Conservation (phyloP, 2,113 vertebrate genomes). For the Hassar affinis region DNA sequence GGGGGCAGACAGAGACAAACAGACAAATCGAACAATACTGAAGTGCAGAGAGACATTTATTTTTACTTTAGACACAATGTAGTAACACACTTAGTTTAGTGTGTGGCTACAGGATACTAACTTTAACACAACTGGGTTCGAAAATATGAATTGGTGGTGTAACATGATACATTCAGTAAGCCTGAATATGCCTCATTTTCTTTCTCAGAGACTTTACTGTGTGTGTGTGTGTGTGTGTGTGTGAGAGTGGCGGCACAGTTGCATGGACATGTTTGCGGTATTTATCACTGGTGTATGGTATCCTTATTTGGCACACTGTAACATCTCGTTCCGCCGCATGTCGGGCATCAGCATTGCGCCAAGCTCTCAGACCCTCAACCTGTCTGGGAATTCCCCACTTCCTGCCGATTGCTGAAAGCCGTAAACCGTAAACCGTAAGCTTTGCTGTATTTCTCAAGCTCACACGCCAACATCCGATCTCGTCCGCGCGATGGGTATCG, state of each 20-base stretch:
- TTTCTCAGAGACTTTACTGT: background rate
- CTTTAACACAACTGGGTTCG: background rate
- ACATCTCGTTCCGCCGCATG: background rate
- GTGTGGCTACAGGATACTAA: background rate
- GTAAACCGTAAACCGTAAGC: background rate
- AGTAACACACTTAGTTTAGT: background rate
- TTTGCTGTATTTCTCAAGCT: background rate
- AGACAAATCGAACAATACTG: background rate
- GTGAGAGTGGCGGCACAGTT: background rate
- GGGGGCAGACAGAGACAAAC: background rate
- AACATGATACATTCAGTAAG: background rate
- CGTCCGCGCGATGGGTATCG: too few species aligned
- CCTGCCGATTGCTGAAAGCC: too few species aligned
- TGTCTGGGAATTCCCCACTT: background rate
- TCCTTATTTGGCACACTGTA: background rate
- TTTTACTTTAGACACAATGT: background rate
- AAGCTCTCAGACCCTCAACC: background rate
- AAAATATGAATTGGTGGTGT: background rate
- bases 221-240: background rate
- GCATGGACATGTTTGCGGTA: background rate
- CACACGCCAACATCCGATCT: background rate
- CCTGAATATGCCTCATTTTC: background rate
- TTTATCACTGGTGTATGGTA: background rate
- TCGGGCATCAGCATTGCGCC: background rate
- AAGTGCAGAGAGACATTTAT: background rate